Conservation (phyloP, 1,140 invertebrate genomes). For the Trichoplusia ni region DNA sequence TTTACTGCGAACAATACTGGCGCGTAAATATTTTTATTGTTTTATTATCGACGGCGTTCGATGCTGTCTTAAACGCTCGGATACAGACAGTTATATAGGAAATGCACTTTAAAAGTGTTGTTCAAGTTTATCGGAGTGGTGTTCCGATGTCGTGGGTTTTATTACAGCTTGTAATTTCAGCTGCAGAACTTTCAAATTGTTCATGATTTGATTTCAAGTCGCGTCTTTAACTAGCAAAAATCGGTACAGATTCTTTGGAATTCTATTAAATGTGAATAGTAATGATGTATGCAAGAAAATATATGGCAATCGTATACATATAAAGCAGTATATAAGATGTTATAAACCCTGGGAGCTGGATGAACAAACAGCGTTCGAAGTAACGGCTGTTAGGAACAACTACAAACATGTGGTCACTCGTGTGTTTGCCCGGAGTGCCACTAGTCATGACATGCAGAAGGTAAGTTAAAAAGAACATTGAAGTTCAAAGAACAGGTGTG, state of each 20-base stretch:
- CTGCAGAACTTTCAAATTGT: no score
- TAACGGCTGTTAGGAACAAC: constrained; percentile 3
- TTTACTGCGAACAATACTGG: not conserved
- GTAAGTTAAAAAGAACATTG: not conserved
- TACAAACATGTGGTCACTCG: not conserved
- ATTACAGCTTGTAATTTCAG: no score
- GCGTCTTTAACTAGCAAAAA: no score
- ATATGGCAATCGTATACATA: no score
- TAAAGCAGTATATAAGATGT: no score
- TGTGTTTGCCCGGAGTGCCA: no score
- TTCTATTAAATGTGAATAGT: no score
- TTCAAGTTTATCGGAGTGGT: not conserved
- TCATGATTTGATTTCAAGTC: no score
- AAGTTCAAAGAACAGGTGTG: not conserved
- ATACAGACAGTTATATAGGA: constrained; percentile 1
- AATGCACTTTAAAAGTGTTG: not conserved
- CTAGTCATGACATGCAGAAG: not conserved
- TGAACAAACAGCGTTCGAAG: not conserved
- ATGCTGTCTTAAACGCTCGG: not conserved
- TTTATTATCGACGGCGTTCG: not conserved
- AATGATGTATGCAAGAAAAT: no score
- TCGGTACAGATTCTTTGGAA: no score
- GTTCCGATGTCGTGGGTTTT: no score
- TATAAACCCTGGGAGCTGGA: no score
- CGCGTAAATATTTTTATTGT: constrained; percentile 18